phyloP scores from a whole-genome alignment of 2,797 vertebrate species.

The Rhynchonycteris naso region DNA sequence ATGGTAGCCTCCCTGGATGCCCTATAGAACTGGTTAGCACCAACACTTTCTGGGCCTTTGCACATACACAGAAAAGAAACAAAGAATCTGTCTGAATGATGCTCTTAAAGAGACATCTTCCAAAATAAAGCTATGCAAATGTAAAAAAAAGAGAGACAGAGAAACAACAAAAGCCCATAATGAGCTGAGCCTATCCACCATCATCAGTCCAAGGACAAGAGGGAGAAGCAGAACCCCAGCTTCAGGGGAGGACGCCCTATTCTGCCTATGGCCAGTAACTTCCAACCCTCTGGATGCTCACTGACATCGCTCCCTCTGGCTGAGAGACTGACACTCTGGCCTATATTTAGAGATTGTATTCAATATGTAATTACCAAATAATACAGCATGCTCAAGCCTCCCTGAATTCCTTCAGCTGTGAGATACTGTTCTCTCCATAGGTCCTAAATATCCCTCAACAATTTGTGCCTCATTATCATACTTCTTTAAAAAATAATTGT shows the following conservation, averaged over 20 bases:
- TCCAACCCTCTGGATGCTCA: too few species aligned
- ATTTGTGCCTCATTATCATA: neutral
- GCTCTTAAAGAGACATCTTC: neutral
- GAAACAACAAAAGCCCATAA: neutral
- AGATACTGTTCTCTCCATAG: neutral
- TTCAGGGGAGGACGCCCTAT: neutral
- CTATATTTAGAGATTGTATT: neutral
- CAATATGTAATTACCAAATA: neutral
- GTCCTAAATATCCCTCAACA: neutral
- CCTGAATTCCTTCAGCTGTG: neutral
- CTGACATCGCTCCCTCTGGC: fast-evolving
- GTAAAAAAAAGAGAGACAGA: neutral
- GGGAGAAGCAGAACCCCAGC: too few species aligned
- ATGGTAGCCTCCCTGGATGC: neutral
- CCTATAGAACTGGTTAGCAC: neutral
- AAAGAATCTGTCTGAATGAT: neutral
- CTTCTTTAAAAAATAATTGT: neutral
- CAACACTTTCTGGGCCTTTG: neutral
- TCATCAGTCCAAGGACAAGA: neutral
- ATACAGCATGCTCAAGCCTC: neutral
- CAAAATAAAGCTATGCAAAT: neutral
- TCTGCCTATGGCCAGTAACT: too few species aligned
- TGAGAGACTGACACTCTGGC: neutral
- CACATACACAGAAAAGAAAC: neutral
- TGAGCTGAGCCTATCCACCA: neutral